A percentile compares a stretch with the other conserved stretches of the same genome.
Evolutionary conservation across 2,888 invertebrate genomes (phyloP).

Genomic region (Aproaerema taeniolella): DNA sequence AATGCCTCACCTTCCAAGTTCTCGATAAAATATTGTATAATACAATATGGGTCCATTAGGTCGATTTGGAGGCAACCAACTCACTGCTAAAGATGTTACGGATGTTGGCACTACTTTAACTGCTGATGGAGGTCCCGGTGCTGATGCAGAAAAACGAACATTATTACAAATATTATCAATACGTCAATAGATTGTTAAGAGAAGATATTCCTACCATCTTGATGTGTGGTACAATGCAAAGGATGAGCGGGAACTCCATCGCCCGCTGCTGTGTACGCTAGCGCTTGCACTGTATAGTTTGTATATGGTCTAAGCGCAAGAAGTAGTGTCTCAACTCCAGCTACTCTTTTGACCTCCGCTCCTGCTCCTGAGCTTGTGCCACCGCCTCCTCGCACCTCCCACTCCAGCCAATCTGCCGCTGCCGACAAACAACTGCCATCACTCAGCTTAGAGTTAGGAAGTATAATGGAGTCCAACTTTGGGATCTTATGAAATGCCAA

Average conservation of each 20-base stretch:
- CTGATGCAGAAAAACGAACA: constrained; percentile 57
- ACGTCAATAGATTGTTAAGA: too few relatives aligned
- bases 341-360: constrained; percentile 87
- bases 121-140: constrained; percentile 89
- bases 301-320: constrained; percentile 89
- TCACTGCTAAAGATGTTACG: constrained; percentile 88
- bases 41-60: constrained; percentile 89
- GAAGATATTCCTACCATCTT: constrained; percentile 81
- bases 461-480: not conserved
- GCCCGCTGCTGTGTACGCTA: constrained; percentile 90
- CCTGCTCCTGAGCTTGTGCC: constrained; percentile 45
- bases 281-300: constrained; percentile 91
- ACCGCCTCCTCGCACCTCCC: constrained; percentile 59
- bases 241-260: constrained; percentile 89
- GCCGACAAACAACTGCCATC: constrained; percentile 74
- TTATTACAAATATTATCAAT: not conserved
- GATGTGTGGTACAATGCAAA: constrained; percentile 88
- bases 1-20: constrained; percentile 77
- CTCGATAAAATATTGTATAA: constrained; percentile 88
- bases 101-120: constrained; percentile 91
- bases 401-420: constrained; percentile 71
- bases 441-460: constrained; percentile 57
- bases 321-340: constrained; percentile 86
- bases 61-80: constrained; percentile 89
- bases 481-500: constrained; percentile 7